Conservation (phyloP, 2,797 vertebrate species). For the Muscicapa striata region DNA sequence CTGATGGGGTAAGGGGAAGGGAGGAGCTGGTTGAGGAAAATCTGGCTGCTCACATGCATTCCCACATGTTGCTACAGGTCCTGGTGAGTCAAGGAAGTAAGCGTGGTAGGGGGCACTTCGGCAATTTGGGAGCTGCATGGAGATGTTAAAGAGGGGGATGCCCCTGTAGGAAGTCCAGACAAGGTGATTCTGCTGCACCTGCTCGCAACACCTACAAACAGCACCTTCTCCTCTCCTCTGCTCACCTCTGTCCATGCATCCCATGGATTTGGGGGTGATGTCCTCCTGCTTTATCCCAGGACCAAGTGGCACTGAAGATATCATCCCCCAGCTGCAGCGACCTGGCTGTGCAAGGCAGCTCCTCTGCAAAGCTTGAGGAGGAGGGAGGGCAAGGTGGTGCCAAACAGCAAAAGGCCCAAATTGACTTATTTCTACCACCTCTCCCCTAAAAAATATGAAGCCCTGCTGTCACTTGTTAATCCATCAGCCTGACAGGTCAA, state of each 20-base stretch:
- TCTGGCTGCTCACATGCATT: not conserved
- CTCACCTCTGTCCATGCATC: accelerated
- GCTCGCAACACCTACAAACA: accelerated
- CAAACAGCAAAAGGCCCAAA: not conserved
- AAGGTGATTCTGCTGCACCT: not conserved
- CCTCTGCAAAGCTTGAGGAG: not conserved
- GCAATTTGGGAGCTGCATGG: not conserved
- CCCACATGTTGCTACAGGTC: not conserved
- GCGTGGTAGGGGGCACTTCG: not conserved
- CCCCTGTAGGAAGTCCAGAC: not conserved
- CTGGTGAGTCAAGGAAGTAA: not conserved
- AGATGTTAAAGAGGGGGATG: not conserved
- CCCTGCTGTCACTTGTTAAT: slow-evolving; percentile 22
- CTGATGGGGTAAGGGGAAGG: not conserved
- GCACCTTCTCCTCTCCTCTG: not conserved
- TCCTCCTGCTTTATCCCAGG: accelerated
- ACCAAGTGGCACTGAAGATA: accelerated
- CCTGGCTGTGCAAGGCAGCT: not conserved
- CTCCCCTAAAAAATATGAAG: not conserved
- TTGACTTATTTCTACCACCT: slow-evolving; percentile 31
- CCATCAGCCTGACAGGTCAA: slow-evolving; percentile 48
- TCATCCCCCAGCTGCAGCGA: accelerated
- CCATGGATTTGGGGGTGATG: accelerated
- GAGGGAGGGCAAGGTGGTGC: not conserved
- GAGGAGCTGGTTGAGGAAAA: not conserved